Percentiles rank a stretch among this genome's conserved stretches.
Conservation (phyloP, 2,888 invertebrate genomes). For the Spilarctia lutea region DNA sequence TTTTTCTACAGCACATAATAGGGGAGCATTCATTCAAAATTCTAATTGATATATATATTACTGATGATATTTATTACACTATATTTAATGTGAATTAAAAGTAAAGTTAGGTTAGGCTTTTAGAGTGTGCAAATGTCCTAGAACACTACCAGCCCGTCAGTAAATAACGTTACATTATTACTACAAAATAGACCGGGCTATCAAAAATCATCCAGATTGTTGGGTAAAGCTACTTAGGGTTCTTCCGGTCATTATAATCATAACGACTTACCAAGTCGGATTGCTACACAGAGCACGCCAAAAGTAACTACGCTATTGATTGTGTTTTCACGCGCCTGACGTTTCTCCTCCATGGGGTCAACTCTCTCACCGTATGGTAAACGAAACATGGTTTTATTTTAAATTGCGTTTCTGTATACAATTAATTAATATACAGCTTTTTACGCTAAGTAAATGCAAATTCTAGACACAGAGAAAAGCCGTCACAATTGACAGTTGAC, state of each 20-base stretch:
- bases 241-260: not conserved
- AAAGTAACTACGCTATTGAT: constrained; percentile 80
- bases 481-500: not conserved
- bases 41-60: too few species aligned
- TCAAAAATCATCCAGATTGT: not conserved
- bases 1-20: not conserved
- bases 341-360: constrained; percentile 82
- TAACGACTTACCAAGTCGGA: constrained; percentile 73
- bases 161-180: not conserved
- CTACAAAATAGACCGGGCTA: too few species aligned
- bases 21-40: not conserved
- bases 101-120: not conserved
- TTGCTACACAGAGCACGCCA: constrained; percentile 78
- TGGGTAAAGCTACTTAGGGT: not conserved
- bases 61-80: not conserved
- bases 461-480: constrained; percentile 2
- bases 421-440: not conserved
- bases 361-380: constrained; percentile 80
- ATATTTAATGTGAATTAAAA: not conserved
- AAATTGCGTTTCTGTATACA: not conserved
- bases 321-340: constrained; percentile 81
- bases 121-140: not conserved
- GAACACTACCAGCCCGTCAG: not conserved
- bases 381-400: constrained; percentile 71
- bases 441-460: not conserved